Evolutionary conservation across 2,797 vertebrate genomes (phyloP), one percentile per base, ranked within the genome.

Genomic region (Paratrypauchen microcephalus): DNA sequence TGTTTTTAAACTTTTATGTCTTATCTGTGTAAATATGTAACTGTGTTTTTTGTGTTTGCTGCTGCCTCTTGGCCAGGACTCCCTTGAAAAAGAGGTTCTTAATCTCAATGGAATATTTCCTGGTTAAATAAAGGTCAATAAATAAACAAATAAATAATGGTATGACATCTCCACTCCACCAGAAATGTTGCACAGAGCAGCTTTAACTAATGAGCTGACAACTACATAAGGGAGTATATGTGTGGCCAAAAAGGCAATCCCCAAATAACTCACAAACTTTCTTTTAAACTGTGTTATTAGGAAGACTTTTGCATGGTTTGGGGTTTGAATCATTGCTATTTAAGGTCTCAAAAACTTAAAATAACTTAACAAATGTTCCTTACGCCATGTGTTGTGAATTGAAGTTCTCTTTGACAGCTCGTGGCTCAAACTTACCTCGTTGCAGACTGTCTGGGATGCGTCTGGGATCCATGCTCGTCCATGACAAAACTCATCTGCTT

Each of bases 391-490:
- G 41, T 45, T 45, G 41, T 15, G 41, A 13, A 41, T 41, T 13
- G 13, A 41, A 45, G 13, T 4, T 45, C 41, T 13, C 15, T 36
- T 30, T 59, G 57, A 59, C 57, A 59, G 57, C 57, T 59, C 28
- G 28, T 30, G 28, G 55, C 6, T 55, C 12, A 41, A 16, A 80
- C 87, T 69, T 92, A 94, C 94, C 94, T 92, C 87, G 82, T 70
- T 73, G 65, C 79, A 52, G 91, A 79, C 73, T 80, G 86, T 73
- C 85, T 77, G 69, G 84, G 80, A 89, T 83, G 86, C 15, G 83
- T 78, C 72, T 88, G 89, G 60, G 86, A 83, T 89, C 85, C 87
- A 54, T 76, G 84, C 69, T 91, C 89, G 79, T 92, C 93, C 93
- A 93, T 93, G 76, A 87, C 91, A 73, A 88, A 81, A 80, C 80